Evolutionary conservation across 2,113 vertebrate genomes (phyloP).

Genomic region (Phasianus colchicus): DNA sequence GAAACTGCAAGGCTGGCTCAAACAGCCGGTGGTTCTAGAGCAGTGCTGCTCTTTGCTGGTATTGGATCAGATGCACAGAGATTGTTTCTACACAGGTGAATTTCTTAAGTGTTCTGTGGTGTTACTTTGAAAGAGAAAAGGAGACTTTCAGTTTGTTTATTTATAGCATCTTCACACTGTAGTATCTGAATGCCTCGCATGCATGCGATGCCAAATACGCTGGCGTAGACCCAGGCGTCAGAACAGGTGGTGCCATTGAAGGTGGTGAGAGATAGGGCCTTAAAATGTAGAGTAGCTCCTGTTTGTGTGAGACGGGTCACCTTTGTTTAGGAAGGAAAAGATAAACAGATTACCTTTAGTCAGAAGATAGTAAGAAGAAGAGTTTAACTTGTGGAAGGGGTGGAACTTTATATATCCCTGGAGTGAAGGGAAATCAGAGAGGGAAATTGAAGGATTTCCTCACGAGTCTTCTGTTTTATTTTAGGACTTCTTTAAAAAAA

Average conservation of each 20-base stretch:
- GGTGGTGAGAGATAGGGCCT: not conserved
- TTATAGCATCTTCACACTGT: constrained; percentile 35
- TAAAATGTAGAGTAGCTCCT: not conserved
- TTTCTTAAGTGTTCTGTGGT: not conserved
- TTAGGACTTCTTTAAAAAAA: not conserved
- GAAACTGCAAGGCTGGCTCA: not conserved
- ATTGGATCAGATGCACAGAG: not conserved
- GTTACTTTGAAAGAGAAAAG: not conserved
- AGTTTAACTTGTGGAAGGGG: not conserved
- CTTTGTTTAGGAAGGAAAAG: not conserved
- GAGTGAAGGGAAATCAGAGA: not conserved
- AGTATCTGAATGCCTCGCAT: not conserved
- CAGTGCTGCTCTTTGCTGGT: not conserved
- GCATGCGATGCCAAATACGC: constrained; percentile 7
- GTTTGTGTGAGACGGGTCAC: not conserved
- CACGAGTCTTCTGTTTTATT: not conserved
- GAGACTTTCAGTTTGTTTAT: constrained; percentile 22
- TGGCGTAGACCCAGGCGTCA: not conserved
- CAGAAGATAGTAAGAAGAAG: not conserved
- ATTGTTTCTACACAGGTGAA: not conserved
- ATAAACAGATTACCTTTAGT: not conserved
- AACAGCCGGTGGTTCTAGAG: not conserved
- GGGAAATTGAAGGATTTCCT: not conserved
- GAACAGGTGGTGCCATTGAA: constrained; percentile 38
- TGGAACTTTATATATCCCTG: not conserved